A percentile compares a stretch with the other conserved stretches of the same genome.
Conservation (phyloP, 2,113 vertebrate species). For the Cheilinus undulatus region DNA sequence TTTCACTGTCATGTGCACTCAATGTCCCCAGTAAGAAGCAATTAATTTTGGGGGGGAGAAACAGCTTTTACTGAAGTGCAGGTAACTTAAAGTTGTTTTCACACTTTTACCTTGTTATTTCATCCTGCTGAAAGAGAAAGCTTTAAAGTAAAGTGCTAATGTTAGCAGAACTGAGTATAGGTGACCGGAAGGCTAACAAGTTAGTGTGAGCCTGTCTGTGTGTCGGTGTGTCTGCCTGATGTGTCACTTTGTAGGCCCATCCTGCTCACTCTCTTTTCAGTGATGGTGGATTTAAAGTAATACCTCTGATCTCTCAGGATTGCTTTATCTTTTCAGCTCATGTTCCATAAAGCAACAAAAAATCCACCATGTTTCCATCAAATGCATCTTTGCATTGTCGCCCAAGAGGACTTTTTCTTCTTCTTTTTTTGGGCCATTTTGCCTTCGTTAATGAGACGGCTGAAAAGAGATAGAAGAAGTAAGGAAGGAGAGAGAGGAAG, state of each 20-base stretch:
- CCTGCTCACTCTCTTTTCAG: conserved; percentile 45
- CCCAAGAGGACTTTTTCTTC: conserved; percentile 19
- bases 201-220: conserved; percentile 54
- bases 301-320: conserved; percentile 53
- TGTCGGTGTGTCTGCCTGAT: conserved; percentile 31
- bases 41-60: conserved; percentile 79
- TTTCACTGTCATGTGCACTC: conserved; percentile 81
- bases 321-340: conserved; percentile 32
- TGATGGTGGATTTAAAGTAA: conserved; percentile 44
- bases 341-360: conserved; percentile 12
- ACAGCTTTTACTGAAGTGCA: conserved; percentile 76
- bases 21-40: conserved; percentile 83
- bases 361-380: conserved; percentile 14
- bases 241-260: conserved; percentile 43
- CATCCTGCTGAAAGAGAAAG: conserved; percentile 74
- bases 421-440: no score
- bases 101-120: conserved; percentile 80
- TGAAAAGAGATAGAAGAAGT: no score
- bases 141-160: conserved; percentile 85
- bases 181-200: conserved; percentile 83
- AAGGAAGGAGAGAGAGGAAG: no score
- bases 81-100: conserved; percentile 79
- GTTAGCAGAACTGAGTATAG: conserved; percentile 78
- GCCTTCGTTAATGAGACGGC: no score
- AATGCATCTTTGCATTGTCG: conserved; percentile 18